Percentiles rank a stretch among this genome's conserved stretches.
These are phyloP conservation scores for Scolopax rusticola DNA, from an alignment of 2,797 vertebrate species.

Conservation along the genomic window DNA sequence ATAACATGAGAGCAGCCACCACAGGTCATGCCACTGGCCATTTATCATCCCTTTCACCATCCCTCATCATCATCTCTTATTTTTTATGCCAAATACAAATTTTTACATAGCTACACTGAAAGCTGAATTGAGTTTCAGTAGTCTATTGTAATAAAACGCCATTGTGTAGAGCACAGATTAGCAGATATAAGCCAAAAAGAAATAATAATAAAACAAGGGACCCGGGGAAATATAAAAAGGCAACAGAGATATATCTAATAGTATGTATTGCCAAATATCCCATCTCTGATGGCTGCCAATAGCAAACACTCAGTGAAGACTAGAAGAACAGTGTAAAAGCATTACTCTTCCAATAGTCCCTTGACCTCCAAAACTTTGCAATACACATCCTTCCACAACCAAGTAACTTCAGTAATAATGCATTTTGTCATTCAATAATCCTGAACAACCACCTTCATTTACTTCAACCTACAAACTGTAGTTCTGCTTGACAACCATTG, in stretches of 20 bases:
- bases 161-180: not conserved
- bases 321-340: not conserved
- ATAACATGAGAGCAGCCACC: not conserved
- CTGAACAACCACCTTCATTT: not conserved
- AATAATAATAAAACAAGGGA: not conserved
- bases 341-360: not conserved
- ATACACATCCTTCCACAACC: not conserved
- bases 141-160: not conserved
- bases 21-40: not conserved
- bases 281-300: accelerated
- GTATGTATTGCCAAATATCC: not conserved
- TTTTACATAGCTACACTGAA: not conserved
- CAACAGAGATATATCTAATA: not conserved
- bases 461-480: not conserved
- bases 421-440: not conserved
- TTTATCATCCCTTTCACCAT: not conserved
- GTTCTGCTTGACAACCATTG: not conserved
- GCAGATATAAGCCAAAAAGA: not conserved
- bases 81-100: not conserved
- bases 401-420: not conserved
- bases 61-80: not conserved
- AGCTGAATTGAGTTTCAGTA: not conserved
- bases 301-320: not conserved
- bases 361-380: not conserved
- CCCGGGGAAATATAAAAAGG: not conserved